Evolutionary conservation across 1,140 invertebrate species (phyloP).

Genomic region (Colletes gigas): DNA sequence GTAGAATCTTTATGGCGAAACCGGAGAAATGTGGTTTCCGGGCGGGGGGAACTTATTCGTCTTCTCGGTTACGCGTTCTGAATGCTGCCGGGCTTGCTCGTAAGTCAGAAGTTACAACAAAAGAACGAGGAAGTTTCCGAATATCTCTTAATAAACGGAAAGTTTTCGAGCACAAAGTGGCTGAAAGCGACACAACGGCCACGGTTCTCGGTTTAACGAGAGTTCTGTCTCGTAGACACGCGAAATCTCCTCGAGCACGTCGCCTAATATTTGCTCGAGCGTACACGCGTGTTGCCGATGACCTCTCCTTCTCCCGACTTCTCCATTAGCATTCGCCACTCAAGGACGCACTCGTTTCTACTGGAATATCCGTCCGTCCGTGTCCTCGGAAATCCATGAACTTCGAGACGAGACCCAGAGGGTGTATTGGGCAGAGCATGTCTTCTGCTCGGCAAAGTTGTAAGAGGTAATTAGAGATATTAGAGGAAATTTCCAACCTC

Average conservation of each 20-base stretch:
- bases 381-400: neutral
- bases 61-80: constrained; percentile 8
- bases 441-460: neutral
- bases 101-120: constrained; percentile 41
- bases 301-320: neutral
- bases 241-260: constrained; percentile 37
- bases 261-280: constrained; percentile 54
- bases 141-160: constrained; percentile 61
- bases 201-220: constrained; percentile 49
- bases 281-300: constrained; percentile 5
- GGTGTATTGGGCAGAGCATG: neutral
- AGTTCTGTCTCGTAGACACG: constrained; percentile 31
- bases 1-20: too few relatives aligned
- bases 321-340: constrained; percentile 44
- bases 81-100: neutral
- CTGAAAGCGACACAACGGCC: constrained; percentile 34
- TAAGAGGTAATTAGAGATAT: constrained; percentile 3
- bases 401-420: neutral
- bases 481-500: neutral
- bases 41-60: neutral
- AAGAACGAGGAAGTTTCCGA: constrained; percentile 54
- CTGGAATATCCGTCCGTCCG: neutral
- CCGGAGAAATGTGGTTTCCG: neutral
- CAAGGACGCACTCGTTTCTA: neutral
- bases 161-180: constrained; percentile 29